Evolutionary conservation across 1,140 invertebrate species (phyloP), one percentile per base, ranked within the genome.

Genomic region (Leucophenga varia): DNA sequence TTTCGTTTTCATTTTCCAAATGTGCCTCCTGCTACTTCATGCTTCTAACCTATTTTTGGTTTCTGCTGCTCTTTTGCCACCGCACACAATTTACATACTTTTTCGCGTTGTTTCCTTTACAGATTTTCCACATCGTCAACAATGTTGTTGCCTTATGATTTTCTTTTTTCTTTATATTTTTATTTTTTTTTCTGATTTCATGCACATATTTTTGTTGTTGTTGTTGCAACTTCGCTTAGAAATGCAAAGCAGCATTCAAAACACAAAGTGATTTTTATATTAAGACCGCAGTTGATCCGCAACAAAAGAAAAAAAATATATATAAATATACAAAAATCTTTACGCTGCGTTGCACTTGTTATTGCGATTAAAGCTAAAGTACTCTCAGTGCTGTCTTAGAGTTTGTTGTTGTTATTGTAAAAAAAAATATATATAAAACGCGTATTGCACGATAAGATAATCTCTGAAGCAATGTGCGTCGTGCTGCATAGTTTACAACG

Each of bases 241-340:
- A 67, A 67, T 67, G 63, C 63, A 67, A 67, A 67, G 59, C 63
- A 67, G 63, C 56, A 42, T 49, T 43, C 53, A 34, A 31, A 28
- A 38, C 63, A 67, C 63, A 67, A 67, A 67, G 63, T 67, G 63
- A 67, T 67, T 67, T 67, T 67, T 67, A 67, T 67, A 67, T 67
- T 67, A 67, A 67, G 63, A 63, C 63, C 64, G 59, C 63, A 67
- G 67, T 63, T 67, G 59, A 56, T n/a, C 57, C 8, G 22, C 35
- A 60, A 50, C 43, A n/a, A n/a, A n/a, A n/a, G n/a, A n/a, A n/a
- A n/a, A n/a, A n/a, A n/a, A n/a, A n/a, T n/a, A n/a, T n/a, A n/a
- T n/a, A n/a, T n/a, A n/a, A n/a, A n/a, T n/a, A n/a, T n/a, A n/a
- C n/a, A n/a, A n/a, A n/a, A n/a, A n/a, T n/a, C n/a, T n/a, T n/a